These are phyloP conservation scores for Rotaria sp. DNA, from an alignment of 2,888 invertebrate species.

Conservation along the genomic window DNA sequence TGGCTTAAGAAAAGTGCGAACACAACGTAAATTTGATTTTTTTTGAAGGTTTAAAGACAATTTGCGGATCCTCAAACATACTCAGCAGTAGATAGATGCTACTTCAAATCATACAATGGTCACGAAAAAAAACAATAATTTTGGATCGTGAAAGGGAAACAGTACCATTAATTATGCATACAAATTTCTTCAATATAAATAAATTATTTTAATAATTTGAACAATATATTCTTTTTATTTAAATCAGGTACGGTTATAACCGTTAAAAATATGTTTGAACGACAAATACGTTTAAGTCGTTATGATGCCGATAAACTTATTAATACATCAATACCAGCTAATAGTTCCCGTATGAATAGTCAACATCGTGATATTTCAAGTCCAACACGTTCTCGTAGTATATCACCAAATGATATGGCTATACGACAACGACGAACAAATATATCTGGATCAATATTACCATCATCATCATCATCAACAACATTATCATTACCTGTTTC, in stretches of 20 bases:
- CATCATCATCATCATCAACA: slow-evolving; percentile 11
- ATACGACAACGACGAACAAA: not conserved
- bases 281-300: slow-evolving; percentile 28
- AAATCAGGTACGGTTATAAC: not conserved
- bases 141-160: too few species aligned
- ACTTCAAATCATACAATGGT: too few species aligned
- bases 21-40: too few species aligned
- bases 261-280: slow-evolving; percentile 23
- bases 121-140: too few species aligned
- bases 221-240: slow-evolving; percentile 63
- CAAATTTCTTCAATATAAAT: too few species aligned
- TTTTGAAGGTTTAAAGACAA: too few species aligned
- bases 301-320: slow-evolving; percentile 6
- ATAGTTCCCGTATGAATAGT: not conserved
- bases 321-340: not conserved
- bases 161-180: too few species aligned
- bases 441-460: not conserved
- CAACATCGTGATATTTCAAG: not conserved
- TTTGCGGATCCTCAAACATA: too few species aligned
- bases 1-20: too few species aligned
- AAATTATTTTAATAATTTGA: too few species aligned
- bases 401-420: not conserved
- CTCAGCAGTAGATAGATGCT: too few species aligned
- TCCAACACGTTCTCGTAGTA: slow-evolving; percentile 14
- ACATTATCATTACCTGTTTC: not conserved